A percentile compares a stretch with the other conserved stretches of the same genome.
Evolutionary conservation across 1,140 invertebrate species (phyloP).

Genomic region (Maniola jurtina): DNA sequence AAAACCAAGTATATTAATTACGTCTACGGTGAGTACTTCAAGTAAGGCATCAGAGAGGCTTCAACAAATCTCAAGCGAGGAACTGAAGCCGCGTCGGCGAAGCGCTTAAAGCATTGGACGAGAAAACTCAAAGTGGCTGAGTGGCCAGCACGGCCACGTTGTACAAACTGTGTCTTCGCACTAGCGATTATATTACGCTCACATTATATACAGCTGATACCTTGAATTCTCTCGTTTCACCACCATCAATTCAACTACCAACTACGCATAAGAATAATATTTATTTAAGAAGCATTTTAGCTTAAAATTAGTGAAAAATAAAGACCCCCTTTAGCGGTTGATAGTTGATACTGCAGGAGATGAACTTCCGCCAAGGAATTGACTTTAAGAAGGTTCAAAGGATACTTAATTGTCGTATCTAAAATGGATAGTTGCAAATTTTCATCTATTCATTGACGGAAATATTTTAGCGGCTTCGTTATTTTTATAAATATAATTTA

Average conservation of each 20-base stretch:
- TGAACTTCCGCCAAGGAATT: conserved; percentile 55
- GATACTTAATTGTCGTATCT: not conserved
- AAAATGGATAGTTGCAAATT: not conserved
- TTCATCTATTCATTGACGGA: conserved; percentile 59
- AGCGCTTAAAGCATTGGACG: conserved; percentile 64
- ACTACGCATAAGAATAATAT: conserved; percentile 58
- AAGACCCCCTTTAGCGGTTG: conserved; percentile 69
- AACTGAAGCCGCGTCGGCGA: conserved; percentile 70
- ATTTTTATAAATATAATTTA: conserved; percentile 38
- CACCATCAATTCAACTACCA: conserved; percentile 73
- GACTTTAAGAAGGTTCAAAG: conserved; percentile 29
- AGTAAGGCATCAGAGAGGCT: conserved; percentile 71
- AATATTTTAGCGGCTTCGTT: conserved; percentile 62
- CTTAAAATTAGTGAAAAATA: conserved; percentile 51
- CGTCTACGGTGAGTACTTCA: conserved; percentile 72
- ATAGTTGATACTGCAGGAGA: conserved; percentile 69
- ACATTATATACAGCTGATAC: conserved; percentile 26
- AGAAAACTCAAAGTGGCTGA: conserved; percentile 66
- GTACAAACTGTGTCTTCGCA: conserved; percentile 25
- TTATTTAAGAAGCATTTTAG: conserved; percentile 51
- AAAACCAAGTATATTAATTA: conserved; percentile 75
- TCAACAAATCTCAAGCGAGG: conserved; percentile 72
- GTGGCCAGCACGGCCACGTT: conserved; percentile 32
- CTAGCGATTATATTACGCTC: conserved; percentile 14
- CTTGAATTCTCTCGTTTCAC: conserved; percentile 66